Conservation (phyloP, 2,888 invertebrate genomes). For the Operophtera brumata region DNA sequence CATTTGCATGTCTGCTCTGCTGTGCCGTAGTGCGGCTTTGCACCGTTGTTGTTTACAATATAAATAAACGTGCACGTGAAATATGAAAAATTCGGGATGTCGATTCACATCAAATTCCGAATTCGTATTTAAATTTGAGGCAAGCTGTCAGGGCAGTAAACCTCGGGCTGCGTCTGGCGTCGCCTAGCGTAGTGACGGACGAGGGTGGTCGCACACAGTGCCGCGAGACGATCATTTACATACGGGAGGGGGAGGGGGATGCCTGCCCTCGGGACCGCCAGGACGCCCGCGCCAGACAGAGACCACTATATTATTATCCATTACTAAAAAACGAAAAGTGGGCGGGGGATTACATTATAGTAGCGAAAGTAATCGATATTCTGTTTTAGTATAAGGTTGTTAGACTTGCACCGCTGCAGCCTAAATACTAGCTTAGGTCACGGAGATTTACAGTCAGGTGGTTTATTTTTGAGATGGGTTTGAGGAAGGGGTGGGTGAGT, state of each 20-base stretch:
- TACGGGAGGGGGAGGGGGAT: conserved; percentile 64
- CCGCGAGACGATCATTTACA: conserved; percentile 79
- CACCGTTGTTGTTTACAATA: conserved; percentile 42
- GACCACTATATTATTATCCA: conserved; percentile 75
- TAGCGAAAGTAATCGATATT: conserved; percentile 83
- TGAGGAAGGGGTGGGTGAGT: background rate
- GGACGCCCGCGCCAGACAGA: conserved; percentile 59
- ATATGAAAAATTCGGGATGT: conserved; percentile 45
- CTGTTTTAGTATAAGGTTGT: conserved; percentile 79
- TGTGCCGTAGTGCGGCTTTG: conserved; percentile 29
- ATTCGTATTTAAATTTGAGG: conserved; percentile 75
- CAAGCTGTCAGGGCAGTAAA: conserved; percentile 78
- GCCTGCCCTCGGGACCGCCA: conserved; percentile 50
- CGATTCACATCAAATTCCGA: conserved; percentile 61
- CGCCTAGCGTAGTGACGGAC: conserved; percentile 44
- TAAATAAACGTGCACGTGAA: conserved; percentile 32
- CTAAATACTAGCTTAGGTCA: conserved; percentile 74
- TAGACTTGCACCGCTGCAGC: conserved; percentile 77
- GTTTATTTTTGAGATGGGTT: conserved; percentile 42
- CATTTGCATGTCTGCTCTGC: conserved; percentile 61
- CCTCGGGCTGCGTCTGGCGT: conserved; percentile 63
- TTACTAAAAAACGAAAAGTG: conserved; percentile 78
- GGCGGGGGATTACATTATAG: conserved; percentile 82
- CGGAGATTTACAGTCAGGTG: conserved; percentile 47
- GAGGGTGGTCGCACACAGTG: conserved; percentile 64